Conservation (phyloP, 2,113 vertebrate species). For the Aldabrachelys gigantea region DNA sequence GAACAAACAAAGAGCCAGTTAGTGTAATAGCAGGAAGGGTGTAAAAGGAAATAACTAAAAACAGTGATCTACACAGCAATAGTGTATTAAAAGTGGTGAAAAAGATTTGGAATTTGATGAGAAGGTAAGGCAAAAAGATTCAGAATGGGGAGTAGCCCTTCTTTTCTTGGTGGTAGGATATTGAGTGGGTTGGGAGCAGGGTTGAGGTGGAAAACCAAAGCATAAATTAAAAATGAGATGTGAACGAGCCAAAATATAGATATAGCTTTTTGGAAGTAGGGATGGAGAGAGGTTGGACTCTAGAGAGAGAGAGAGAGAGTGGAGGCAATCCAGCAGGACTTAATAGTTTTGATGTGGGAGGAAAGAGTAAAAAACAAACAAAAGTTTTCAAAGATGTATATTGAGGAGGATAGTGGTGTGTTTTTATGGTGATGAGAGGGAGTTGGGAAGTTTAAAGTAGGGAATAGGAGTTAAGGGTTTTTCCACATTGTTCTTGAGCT, state of each 20-base stretch:
- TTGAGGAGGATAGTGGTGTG: too few species aligned
- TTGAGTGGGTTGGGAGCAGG: background rate
- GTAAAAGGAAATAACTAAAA: background rate
- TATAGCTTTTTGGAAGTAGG: too few species aligned
- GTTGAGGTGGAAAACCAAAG: background rate
- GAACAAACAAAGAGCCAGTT: background rate
- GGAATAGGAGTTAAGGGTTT: background rate
- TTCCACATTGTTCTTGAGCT: background rate
- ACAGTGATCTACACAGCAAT: background rate
- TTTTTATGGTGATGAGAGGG: too few species aligned
- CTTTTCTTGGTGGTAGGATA: background rate
- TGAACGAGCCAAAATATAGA: too few species aligned
- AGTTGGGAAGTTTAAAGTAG: too few species aligned
- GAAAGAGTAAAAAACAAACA: too few species aligned
- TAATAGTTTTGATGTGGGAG: too few species aligned
- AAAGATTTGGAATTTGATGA: background rate
- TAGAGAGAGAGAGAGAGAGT: background rate
- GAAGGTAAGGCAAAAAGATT: background rate
- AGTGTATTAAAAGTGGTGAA: background rate
- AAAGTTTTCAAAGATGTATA: too few species aligned
- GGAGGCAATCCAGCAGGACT: background rate
- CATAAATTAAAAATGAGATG: background rate
- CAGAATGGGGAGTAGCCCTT: background rate
- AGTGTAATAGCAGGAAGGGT: background rate
- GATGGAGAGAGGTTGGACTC: background rate